Base-by-base conservation (phyloP, 2,797 vertebrate species). In the Carduelis carduelis region DNA sequence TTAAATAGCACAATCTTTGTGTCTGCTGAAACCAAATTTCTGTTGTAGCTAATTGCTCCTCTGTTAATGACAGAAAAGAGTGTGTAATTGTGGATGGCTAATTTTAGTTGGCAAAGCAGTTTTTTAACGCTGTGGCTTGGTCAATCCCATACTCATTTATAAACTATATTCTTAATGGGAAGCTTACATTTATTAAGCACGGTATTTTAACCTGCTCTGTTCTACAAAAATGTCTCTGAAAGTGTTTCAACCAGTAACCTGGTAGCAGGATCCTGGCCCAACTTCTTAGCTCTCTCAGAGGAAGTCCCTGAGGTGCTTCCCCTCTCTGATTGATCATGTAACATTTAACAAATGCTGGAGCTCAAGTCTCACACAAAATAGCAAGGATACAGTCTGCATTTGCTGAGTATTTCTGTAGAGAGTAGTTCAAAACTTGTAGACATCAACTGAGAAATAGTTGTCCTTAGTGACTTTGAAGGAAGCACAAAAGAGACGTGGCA, bases 81-180 rank as follows among this genome's bases (percentile, higher is more conserved):
- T 64, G 68, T 35, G 30, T 81, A 92, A 88, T 49, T 94, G 87
- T 88, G 94, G 90, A 84, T 96, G 17, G 9, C 59, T 93, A 15
- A 74, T 96, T 93, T 93, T 81, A 90, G 85, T 87, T 94, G 94
- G 96, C 86, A 96, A 96, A 96, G 90, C 92, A 82, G 84, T 92
- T 97, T 91, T 82, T 96, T 91, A 85, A 85, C 43, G 21, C 60
- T 83, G 93, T 97, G 96, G 85, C 90, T 95, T 89, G 76, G 83
- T 96, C 91, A 92, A 88, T 69, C 59, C 80, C 66, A 53, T 95
- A 71, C 82, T 94, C 14, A 22, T 79, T 61, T 86, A 18, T 55
- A 76, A 83, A 37, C 74, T 82, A 0, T 55, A 8, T 69, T 95
- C 63, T 89, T 90, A 94, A 80, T 14, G 44, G 92, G 90, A 87